Evolutionary conservation across 2,888 invertebrate species (phyloP), one percentile per base, ranked within the genome.

Genomic region (Germaria angustata): DNA sequence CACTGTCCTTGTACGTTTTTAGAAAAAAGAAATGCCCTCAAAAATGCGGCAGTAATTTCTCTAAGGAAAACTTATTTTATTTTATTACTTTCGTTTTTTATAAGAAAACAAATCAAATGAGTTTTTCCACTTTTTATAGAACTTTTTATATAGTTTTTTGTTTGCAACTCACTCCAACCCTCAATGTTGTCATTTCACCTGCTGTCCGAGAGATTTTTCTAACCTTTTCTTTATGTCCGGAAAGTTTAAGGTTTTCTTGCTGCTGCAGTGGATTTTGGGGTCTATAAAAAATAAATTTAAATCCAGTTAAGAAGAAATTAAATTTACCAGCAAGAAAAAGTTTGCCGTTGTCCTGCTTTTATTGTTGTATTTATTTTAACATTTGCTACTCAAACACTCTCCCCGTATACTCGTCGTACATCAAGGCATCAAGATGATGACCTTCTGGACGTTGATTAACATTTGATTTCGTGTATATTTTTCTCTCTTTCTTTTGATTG

Each of bases 401-500:
- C n/a, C n/a, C n/a, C n/a, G n/a, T n/a, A n/a, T 28, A 28, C 28
- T 17, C 0, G 9, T 13, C 11, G 8, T 7, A 46, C 55, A 24
- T n/a, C n/a, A 71, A 51, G 55, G 51, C 65, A 28, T 34, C 39
- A 22, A 17, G 41, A 59, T 71, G 76, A 71, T 76, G 77, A 69
- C 77, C 77, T 73, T 17, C 59, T 73, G 68, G 77, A 76, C 69
- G 69, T 79, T 82, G 82, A 79, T 76, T 76, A 82, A 82, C 75
- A 72, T 82, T 82, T 82, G 75, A 82, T 76, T 79, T 76, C 41
- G 39, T 63, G 2, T 41, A 51, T 65, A 15, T 17, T 22, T 5
- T 7, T 2, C 28, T n/a, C n/a, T n/a, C n/a, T n/a, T n/a, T n/a
- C 49, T 32, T 17, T 32, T 44, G 17, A 28, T 28, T 28, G 28